These are phyloP conservation scores for Tragopan temminckii DNA, from an alignment of 2,797 vertebrate genomes.

Conservation along the genomic window DNA sequence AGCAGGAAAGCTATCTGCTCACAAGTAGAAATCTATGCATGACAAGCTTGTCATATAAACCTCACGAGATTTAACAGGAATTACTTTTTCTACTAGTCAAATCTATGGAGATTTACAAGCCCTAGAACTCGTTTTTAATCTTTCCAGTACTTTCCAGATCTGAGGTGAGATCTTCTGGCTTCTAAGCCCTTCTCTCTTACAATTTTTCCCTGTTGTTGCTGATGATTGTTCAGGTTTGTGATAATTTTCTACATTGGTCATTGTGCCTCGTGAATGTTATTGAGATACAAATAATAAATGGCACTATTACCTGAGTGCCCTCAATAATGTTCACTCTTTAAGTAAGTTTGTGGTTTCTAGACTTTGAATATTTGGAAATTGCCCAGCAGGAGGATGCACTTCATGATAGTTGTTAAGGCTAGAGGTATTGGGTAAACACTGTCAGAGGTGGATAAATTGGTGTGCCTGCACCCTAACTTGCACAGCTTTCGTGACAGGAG, in stretches of 20 bases:
- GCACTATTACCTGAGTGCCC: neutral
- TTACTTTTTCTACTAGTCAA: neutral
- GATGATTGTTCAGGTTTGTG: neutral
- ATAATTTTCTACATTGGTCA: neutral
- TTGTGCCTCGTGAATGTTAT: neutral
- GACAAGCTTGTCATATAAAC: neutral
- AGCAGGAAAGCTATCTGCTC: neutral
- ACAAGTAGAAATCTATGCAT: neutral
- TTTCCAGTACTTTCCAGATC: neutral
- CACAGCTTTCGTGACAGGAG: slow-evolving; percentile 21
- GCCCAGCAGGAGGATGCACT: neutral
- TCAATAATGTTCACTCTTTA: neutral
- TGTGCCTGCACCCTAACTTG: neutral
- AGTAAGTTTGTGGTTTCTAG: neutral
- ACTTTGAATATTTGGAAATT: slow-evolving; percentile 10
- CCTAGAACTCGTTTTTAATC: neutral
- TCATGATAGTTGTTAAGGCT: neutral
- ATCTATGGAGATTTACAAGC: neutral
- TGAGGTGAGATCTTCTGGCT: neutral
- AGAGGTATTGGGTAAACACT: neutral
- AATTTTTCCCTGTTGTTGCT: neutral
- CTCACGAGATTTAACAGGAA: neutral
- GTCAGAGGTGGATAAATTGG: neutral
- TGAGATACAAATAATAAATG: neutral
- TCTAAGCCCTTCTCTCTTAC: neutral